Evolutionary conservation across 2,113 vertebrate species (phyloP).

Genomic region (Rafetus swinhoei): DNA sequence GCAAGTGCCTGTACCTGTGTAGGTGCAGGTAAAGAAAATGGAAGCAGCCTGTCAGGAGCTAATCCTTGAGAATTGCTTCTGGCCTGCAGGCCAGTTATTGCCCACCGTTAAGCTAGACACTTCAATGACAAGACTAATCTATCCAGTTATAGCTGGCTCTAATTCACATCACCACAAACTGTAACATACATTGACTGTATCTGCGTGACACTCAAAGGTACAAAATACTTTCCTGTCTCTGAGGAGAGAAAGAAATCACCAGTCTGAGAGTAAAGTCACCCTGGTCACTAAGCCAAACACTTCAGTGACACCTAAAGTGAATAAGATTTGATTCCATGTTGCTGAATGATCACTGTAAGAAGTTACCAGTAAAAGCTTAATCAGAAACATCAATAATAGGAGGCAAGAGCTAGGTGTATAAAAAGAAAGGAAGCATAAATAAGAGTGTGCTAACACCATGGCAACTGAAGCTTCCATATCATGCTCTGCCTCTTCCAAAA

Average conservation of each 20-base stretch:
- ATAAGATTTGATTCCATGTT: not conserved
- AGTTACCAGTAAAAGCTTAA: not conserved
- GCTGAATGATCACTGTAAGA: not conserved
- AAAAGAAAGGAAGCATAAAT: slow-evolving; percentile 5
- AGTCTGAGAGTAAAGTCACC: not conserved
- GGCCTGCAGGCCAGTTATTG: too few species aligned
- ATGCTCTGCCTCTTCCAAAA: not conserved
- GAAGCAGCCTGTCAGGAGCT: too few species aligned
- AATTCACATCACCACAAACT: not conserved
- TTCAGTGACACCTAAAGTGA: not conserved
- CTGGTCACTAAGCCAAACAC: not conserved
- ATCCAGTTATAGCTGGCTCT: not conserved
- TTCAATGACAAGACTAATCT: not conserved
- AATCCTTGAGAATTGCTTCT: too few species aligned
- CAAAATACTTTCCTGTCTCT: not conserved
- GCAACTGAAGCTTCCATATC: not conserved
- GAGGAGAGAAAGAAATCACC: not conserved
- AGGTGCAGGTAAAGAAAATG: too few species aligned
- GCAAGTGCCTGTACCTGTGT: too few species aligned
- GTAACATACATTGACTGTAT: not conserved
- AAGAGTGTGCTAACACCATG: not conserved
- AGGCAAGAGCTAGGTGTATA: not conserved
- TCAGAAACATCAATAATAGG: not conserved
- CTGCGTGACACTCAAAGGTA: not conserved
- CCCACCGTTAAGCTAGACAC: not conserved